Evolutionary conservation across 2,797 vertebrate genomes (phyloP).

Genomic region (Taeniopygia guttata): DNA sequence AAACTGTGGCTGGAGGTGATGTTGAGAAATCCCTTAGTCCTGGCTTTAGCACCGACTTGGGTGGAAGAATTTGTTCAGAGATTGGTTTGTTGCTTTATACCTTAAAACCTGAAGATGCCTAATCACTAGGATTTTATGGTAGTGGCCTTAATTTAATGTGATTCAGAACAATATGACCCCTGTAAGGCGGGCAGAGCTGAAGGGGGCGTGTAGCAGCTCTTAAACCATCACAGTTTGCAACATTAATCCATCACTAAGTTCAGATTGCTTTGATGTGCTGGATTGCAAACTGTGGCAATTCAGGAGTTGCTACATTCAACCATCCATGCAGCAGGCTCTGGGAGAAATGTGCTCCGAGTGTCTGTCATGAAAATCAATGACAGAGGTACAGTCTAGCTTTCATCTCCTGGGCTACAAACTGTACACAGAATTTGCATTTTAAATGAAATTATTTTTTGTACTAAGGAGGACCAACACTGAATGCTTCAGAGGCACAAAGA

Average conservation of each 20-base stretch:
- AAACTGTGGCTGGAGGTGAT: neutral
- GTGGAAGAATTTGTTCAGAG: neutral
- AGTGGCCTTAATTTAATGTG: neutral
- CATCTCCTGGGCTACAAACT: neutral
- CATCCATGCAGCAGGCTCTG: neutral
- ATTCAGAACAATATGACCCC: neutral
- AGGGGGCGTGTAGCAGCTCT: neutral
- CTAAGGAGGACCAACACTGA: neutral
- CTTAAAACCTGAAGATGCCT: neutral
- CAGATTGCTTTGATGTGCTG: neutral
- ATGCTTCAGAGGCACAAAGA: neutral
- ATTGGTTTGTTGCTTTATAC: neutral
- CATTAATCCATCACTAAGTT: neutral
- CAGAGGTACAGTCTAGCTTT: neutral
- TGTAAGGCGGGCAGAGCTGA: neutral
- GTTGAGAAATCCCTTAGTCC: neutral
- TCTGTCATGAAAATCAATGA: neutral
- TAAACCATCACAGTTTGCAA: neutral
- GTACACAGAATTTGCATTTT: neutral
- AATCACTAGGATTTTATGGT: neutral
- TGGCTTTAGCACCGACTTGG: neutral
- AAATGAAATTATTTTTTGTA: neutral
- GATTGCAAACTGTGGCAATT: neutral
- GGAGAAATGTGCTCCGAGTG: neutral
- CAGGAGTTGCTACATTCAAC: neutral